These are phyloP conservation scores for Leptoclinus maculatus DNA, from an alignment of 2,797 vertebrate species.

Conservation along the genomic window DNA sequence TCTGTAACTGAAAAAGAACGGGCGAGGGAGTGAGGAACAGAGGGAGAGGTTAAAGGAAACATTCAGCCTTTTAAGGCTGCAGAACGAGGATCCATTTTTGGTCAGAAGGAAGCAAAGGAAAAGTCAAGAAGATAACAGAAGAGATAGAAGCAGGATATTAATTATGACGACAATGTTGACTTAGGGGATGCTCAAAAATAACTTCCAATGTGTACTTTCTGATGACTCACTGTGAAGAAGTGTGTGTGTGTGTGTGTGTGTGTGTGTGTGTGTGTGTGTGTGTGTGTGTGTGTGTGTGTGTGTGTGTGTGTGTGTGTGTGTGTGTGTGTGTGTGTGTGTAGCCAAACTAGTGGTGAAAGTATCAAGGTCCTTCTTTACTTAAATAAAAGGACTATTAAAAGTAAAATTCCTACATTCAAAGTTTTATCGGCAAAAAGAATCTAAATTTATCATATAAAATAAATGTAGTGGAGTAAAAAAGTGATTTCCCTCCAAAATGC, in stretches of 20 bases:
- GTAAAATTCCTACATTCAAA: neutral
- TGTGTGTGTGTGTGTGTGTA: neutral
- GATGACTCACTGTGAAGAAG: constrained; percentile 45
- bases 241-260: too few species aligned
- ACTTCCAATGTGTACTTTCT: constrained; percentile 23
- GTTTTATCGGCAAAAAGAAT: neutral
- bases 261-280: constrained; percentile 16
- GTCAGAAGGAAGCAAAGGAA: constrained; percentile 43
- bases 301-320: constrained; percentile 3
- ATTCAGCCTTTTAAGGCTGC: constrained; percentile 76
- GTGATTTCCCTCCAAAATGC: neutral
- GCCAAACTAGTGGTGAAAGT: neutral
- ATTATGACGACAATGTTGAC: constrained; percentile 47
- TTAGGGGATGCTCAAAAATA: constrained; percentile 52
- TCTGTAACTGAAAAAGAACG: constrained; percentile 7
- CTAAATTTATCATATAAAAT: neutral
- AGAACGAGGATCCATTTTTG: constrained; percentile 75
- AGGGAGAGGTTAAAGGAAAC: constrained; percentile 36
- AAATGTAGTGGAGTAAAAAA: neutral
- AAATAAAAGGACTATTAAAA: neutral
- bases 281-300: constrained; percentile 18
- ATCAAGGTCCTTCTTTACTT: neutral
- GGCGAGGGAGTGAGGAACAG: constrained; percentile 22
- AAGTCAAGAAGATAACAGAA: constrained; percentile 39
- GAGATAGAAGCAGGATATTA: constrained; percentile 67